Conservation (phyloP, 2,797 vertebrate species). For the Gymnothorax reevesii region DNA sequence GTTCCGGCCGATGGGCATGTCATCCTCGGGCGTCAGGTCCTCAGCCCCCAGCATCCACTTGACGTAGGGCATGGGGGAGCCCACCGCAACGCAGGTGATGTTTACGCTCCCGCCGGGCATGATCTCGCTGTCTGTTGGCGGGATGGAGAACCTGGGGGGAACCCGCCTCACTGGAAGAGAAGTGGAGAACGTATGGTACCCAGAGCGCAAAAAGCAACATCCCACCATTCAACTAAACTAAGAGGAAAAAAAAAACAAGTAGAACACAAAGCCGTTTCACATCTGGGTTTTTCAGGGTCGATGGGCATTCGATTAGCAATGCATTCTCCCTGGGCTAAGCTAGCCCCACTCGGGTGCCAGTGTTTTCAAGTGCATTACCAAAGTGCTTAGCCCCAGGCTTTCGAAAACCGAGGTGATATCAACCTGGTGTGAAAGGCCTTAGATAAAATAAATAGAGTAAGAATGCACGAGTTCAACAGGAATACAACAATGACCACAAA, state of each 20-base stretch:
- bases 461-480: not conserved
- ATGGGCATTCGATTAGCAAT: too few relatives aligned
- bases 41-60: constrained; percentile 99
- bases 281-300: too few relatives aligned
- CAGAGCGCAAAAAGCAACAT: constrained; percentile 52
- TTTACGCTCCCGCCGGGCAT: constrained; percentile 99
- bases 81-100: constrained; percentile 98
- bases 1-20: constrained; percentile 98
- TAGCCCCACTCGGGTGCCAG: too few relatives aligned
- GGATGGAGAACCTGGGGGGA: constrained; percentile 97
- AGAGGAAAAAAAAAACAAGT: constrained; percentile 31
- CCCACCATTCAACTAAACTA: constrained; percentile 21
- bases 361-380: too few relatives aligned
- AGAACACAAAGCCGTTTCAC: not conserved
- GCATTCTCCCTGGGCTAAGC: too few relatives aligned
- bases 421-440: too few relatives aligned
- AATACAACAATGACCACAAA: constrained; percentile 39
- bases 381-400: too few relatives aligned
- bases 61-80: constrained; percentile 98
- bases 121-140: constrained; percentile 97
- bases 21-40: constrained; percentile 96
- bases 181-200: not conserved
- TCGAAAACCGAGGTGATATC: too few relatives aligned
- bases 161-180: constrained; percentile 89
- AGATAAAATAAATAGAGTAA: constrained; percentile 19